Percentiles rank a stretch among this genome's conserved stretches.
These are phyloP conservation scores for Hydrochoerus hydrochaeris DNA, from an alignment of 2,113 vertebrate genomes.

Conservation along the genomic window DNA sequence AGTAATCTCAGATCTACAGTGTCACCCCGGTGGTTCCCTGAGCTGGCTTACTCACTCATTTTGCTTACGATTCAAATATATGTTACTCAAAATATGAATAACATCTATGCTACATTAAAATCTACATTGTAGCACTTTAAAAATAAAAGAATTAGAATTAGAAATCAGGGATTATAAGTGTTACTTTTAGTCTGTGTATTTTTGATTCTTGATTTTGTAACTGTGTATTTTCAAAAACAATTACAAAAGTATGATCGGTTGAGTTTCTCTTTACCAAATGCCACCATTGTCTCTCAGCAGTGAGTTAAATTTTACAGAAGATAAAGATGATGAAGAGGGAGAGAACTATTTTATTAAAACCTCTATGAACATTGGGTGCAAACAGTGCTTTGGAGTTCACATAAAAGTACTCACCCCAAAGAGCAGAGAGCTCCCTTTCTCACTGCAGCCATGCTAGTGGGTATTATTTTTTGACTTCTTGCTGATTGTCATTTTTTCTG, in stretches of 20 bases:
- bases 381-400: not conserved
- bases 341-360: not conserved
- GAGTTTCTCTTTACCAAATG: conserved; percentile 1
- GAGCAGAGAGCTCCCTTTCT: not conserved
- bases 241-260: not conserved
- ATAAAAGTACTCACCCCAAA: not conserved
- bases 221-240: not conserved
- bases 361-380: not conserved
- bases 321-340: not conserved
- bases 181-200: not conserved
- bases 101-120: not conserved
- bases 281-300: not conserved
- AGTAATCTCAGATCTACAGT: not conserved
- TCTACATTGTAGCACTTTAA: not conserved
- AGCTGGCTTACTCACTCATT: not conserved
- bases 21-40: not conserved
- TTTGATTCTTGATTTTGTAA: no score
- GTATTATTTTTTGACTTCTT: not conserved
- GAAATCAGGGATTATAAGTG: not conserved
- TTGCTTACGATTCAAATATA: not conserved
- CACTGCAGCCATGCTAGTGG: not conserved
- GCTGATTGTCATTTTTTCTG: not conserved
- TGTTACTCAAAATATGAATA: not conserved
- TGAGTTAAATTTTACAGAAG: not conserved
- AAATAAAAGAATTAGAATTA: not conserved